These are phyloP conservation scores for Stichodactyla helianthus DNA, from an alignment of 64 coral and sea anemone genomes.

Conservation along the genomic window DNA sequence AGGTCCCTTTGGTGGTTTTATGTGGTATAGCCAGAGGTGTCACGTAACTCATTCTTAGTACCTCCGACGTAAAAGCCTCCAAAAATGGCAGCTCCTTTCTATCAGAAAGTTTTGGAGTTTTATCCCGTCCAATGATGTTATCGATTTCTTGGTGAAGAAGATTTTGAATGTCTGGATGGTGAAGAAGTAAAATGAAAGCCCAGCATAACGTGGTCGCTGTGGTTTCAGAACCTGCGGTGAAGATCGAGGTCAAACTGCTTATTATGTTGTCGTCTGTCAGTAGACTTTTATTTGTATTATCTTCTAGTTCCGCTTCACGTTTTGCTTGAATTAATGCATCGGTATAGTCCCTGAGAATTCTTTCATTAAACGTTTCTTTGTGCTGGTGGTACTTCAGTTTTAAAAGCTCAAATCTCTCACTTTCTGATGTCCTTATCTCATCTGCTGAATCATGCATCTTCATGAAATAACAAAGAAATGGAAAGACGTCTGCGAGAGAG, in stretches of 20 bases:
- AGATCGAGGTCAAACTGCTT: neutral
- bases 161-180: conserved; percentile 21
- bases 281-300: neutral
- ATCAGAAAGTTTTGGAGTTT: neutral
- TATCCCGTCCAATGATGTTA: conserved; percentile 23
- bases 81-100: conserved; percentile 11
- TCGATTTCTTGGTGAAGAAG: conserved; percentile 29
- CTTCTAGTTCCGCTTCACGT: neutral
- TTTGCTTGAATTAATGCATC: conserved; percentile 26
- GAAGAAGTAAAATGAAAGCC: conserved; percentile 18
- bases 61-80: conserved; percentile 24
- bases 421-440: conserved; percentile 15
- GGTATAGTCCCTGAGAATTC: conserved; percentile 11
- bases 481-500: conserved; percentile 33
- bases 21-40: conserved; percentile 23
- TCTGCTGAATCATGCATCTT: neutral
- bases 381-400: conserved; percentile 43
- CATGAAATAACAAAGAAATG: conserved; percentile 34
- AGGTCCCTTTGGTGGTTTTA: conserved; percentile 15
- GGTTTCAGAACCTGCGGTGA: conserved; percentile 21
- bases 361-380: conserved; percentile 16
- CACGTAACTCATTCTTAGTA: conserved; percentile 15
- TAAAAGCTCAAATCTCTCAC: conserved; percentile 24
- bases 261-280: conserved; percentile 20
- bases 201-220: conserved; percentile 28